phyloP scores from a whole-genome alignment of 2,888 invertebrate species.

The Melipona beecheii region DNA sequence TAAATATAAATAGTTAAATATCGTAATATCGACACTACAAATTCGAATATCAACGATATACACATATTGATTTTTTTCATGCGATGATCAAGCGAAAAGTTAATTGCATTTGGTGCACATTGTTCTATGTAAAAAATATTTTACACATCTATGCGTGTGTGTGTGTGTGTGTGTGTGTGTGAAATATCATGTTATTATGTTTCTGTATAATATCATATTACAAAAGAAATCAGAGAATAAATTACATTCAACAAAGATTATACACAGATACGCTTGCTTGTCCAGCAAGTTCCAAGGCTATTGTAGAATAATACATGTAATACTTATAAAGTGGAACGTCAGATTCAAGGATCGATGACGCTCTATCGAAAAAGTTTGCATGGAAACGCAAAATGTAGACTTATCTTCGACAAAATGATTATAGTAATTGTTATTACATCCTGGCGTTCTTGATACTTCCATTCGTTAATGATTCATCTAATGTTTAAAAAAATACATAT shows the following conservation, averaged over 20 bases:
- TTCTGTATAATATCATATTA: neutral
- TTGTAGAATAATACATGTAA: conserved; percentile 18
- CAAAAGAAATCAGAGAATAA: neutral
- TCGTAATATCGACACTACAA: neutral
- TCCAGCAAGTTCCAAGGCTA: conserved; percentile 16
- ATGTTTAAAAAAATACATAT: neutral
- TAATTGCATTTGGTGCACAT: neutral
- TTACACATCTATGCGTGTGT: neutral
- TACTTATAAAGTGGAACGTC: conserved; percentile 33
- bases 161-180: no score
- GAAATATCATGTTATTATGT: neutral
- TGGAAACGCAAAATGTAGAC: neutral
- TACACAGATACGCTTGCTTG: neutral
- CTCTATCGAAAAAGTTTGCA: conserved; percentile 26
- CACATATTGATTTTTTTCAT: neutral
- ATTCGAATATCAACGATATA: neutral
- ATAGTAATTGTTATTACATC: neutral
- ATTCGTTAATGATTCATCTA: neutral
- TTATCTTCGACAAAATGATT: neutral
- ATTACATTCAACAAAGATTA: neutral
- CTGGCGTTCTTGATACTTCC: no score
- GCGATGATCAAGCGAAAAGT: neutral
- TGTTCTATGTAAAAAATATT: neutral
- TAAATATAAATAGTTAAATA: neutral
- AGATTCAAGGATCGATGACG: conserved; percentile 35